Evolutionary conservation across 1,140 invertebrate species (phyloP), one percentile per base, ranked within the genome.

Genomic region (Holotrichia oblita): DNA sequence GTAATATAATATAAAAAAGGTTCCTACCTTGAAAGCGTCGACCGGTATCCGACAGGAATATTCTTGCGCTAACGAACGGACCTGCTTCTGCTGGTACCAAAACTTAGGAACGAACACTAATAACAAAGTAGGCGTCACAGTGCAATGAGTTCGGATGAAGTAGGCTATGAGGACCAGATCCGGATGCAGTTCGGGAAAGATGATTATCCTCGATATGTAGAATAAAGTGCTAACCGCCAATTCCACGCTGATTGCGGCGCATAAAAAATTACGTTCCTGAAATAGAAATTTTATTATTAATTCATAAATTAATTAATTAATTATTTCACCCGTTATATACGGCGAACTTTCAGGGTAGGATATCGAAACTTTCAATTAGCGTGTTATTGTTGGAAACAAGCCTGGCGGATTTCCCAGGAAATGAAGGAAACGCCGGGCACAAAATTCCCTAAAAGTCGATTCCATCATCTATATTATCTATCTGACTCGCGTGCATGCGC

Each of bases 81-180:
- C 90, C 85, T 91, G 91, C 82, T 91, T 91, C 81, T 91, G 90
- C 81, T 92, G 90, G 87, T 94, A 95, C 93, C 93, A 94, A 44
- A 95, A 89, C 84, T 96, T 94, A 72, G 95, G 95, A 77, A 92
- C 90, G 85, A 96, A 93, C 81, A 95, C 91, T 84, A 96, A 90
- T 73, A 93, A 87, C 48, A 96, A 87, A 40, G 93, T 92, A 74
- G 94, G 87, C 41, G 94, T 94, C 73, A 94, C 92, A 12, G 95
- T 95, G 59, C 95, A 87, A 81, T 96, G 94, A 69, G 93, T 94
- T 24, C 94, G 90, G 59, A 92, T 80, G 83, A 93, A 93, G 77
- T 92, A 91, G 77, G 93, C 90, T 78, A 94, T 85, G 83, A 93
- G 90, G 40, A 93, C 89, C 83, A 90, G 87, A 83, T 94, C 92